These are phyloP conservation scores for Crenichthys baileyi DNA, from an alignment of 2,797 vertebrate genomes.

Conservation along the genomic window DNA sequence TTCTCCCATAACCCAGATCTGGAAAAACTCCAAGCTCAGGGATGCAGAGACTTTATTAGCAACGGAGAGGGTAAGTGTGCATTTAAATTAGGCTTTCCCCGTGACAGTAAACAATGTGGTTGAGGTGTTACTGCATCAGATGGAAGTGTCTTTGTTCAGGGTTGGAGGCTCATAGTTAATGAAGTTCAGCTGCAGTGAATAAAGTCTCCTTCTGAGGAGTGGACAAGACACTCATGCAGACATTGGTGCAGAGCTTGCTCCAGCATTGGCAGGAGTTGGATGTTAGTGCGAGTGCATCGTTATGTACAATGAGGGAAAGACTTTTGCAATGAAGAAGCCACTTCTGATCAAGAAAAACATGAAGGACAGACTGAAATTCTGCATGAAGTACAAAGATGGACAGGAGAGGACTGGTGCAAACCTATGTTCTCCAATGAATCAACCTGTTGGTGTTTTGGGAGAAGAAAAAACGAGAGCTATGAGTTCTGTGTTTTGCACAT, in stretches of 20 bases:
- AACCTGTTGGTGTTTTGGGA: background rate
- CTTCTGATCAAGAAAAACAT: background rate
- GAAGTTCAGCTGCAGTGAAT: no score
- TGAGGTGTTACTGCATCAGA: background rate
- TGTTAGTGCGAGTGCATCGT: background rate
- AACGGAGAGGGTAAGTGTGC: slow-evolving; percentile 33
- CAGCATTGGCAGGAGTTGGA: background rate
- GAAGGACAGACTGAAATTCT: no score
- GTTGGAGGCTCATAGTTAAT: background rate
- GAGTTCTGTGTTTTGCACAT: no score
- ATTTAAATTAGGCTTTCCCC: no score
- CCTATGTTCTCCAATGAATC: background rate
- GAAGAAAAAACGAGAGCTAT: no score
- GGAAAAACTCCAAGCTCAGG: slow-evolving; percentile 74
- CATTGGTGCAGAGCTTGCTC: background rate
- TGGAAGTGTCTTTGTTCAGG: background rate
- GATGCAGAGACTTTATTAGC: slow-evolving; percentile 85
- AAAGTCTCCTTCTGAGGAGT: background rate
- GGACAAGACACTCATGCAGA: background rate
- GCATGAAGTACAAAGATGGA: no score
- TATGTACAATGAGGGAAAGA: background rate
- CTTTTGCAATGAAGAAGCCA: background rate
- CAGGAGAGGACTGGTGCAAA: no score
- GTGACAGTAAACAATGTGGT: background rate
- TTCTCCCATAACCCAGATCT: slow-evolving; percentile 67